Evolutionary conservation across 2,797 vertebrate species (phyloP).

Genomic region (Acipenser transmontanus): DNA sequence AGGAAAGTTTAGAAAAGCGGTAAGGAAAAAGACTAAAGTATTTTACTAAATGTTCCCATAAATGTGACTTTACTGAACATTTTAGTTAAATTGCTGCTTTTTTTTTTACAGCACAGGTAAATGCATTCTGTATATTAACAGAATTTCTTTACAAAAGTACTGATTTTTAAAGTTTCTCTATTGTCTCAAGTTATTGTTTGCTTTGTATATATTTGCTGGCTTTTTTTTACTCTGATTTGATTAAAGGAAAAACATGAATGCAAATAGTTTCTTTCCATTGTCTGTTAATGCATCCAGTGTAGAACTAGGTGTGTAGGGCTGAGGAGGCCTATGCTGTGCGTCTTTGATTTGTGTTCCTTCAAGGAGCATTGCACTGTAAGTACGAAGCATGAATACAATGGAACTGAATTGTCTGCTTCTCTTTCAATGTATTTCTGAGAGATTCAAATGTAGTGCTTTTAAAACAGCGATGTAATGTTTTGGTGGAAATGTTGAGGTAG

Average conservation of each 20-base stretch:
- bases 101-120: conserved; percentile 61
- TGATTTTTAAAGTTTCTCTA: conserved; percentile 34
- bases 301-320: conserved; percentile 89
- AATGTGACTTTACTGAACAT: conserved; percentile 53
- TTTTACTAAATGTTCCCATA: conserved; percentile 28
- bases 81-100: conserved; percentile 50
- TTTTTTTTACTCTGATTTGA: conserved; percentile 63
- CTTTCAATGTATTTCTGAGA: conserved; percentile 49
- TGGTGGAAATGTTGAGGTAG: conserved; percentile 5
- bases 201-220: conserved; percentile 78
- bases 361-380: conserved; percentile 93
- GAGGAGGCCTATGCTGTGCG: conserved; percentile 86
- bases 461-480: conserved; percentile 30
- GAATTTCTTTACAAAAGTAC: conserved; percentile 42
- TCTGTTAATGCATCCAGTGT: conserved; percentile 86
- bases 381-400: conserved; percentile 77
- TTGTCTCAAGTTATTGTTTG: conserved; percentile 64
- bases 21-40: conserved; percentile 55
- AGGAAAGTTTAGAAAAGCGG: conserved; percentile 68
- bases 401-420: conserved; percentile 32
- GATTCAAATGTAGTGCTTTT: conserved; percentile 47
- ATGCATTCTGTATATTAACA: conserved; percentile 40
- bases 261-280: conserved; percentile 82
- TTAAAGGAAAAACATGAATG: conserved; percentile 54
- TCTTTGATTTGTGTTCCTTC: conserved; percentile 87